Evolutionary conservation across 1,140 invertebrate species (phyloP).

Genomic region (Papilio xuthus): DNA sequence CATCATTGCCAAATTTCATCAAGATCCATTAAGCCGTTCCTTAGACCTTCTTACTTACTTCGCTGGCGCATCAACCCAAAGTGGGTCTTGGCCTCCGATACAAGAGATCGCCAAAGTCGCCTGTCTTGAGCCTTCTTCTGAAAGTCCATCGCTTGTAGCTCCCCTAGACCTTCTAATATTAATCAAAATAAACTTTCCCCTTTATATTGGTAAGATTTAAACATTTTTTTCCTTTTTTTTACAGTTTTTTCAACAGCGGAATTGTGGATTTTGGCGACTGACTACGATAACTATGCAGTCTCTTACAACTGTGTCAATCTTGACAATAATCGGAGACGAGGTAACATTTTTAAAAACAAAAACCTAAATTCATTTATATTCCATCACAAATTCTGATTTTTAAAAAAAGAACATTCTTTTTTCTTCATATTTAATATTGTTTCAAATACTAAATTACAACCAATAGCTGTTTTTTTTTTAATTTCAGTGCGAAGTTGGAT

Average conservation of each 20-base stretch:
- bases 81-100: no score
- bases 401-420: no score
- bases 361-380: background rate
- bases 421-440: no score
- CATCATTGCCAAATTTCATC: background rate
- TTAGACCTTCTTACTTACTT: no score
- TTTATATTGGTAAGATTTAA: background rate
- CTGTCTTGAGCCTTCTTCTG: no score
- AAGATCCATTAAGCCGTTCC: no score
- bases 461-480: background rate
- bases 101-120: no score
- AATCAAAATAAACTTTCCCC: no score
- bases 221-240: conserved; percentile 41
- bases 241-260: conserved; percentile 47
- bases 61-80: no score
- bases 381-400: no score
- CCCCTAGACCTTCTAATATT: no score
- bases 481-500: conserved; percentile 63
- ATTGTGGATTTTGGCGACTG: conserved; percentile 55
- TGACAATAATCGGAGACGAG: conserved; percentile 47
- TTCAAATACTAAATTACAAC: background rate
- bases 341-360: conserved; percentile 42
- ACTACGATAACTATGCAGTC: conserved; percentile 56
- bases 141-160: no score
- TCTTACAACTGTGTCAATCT: conserved; percentile 51